Percentiles rank a stretch among this genome's conserved stretches.
Evolutionary conservation across 1,140 invertebrate genomes (phyloP).

Genomic region (Spodoptera litura): DNA sequence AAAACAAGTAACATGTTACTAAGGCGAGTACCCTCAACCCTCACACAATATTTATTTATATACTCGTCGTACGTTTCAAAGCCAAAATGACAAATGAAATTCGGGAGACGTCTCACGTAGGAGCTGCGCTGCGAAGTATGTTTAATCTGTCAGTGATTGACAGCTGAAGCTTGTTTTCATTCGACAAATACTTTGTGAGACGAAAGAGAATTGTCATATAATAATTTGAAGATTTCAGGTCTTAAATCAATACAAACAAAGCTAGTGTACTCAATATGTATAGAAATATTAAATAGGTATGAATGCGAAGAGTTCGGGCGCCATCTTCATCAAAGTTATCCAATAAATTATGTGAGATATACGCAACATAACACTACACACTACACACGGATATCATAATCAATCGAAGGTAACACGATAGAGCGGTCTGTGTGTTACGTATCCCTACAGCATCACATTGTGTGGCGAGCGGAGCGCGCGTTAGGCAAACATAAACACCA

Average conservation of each 20-base stretch:
- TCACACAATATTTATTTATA: conserved; percentile 33
- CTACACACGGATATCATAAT: conserved; percentile 50
- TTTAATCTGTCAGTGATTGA: conserved; percentile 41
- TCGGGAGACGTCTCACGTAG: conserved; percentile 45
- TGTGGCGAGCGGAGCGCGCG: conserved; percentile 2
- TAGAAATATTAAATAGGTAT: conserved; percentile 17
- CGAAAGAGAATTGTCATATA: conserved; percentile 1
- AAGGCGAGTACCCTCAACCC: conserved; percentile 5
- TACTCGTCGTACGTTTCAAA: conserved; percentile 37
- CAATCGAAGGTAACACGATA: conserved; percentile 43
- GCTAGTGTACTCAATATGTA: conserved; percentile 2
- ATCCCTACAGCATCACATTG: conserved; percentile 23
- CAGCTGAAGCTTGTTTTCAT: conserved; percentile 25
- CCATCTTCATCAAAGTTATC: conserved; percentile 39
- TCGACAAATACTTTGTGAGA: conserved; percentile 23
- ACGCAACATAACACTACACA: conserved; percentile 31
- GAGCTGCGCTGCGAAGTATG: conserved; percentile 3
- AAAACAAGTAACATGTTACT: background rate
- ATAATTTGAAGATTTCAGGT: background rate
- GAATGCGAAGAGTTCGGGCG: conserved; percentile 17
- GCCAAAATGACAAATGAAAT: conserved; percentile 63
- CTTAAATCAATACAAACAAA: conserved; percentile 23
- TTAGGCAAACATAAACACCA: conserved; percentile 53
- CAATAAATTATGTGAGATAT: conserved; percentile 37
- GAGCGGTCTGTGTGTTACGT: conserved; percentile 33